A percentile compares a stretch with the other conserved stretches of the same genome.
Conservation (phyloP, 1,140 invertebrate species). For the Rhagoletis pomonella region DNA sequence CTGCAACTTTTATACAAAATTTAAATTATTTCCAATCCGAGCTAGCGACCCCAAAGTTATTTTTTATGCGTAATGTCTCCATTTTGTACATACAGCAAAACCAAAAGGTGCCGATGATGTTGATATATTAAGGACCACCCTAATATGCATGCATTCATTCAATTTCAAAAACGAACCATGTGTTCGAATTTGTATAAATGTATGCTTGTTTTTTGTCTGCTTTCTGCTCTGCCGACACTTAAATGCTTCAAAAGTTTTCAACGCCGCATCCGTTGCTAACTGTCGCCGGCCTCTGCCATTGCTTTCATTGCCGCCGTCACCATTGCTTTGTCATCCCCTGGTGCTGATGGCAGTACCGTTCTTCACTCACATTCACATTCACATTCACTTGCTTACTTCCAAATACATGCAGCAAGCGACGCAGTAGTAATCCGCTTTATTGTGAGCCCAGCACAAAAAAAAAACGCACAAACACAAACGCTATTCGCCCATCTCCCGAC, state of each 20-base stretch:
- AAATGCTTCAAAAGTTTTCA: constrained; percentile 44
- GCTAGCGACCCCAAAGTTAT: no score
- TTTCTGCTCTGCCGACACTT: neutral
- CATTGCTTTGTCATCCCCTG: neutral
- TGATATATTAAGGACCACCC: no score
- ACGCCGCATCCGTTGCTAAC: constrained; percentile 2
- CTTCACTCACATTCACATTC: neutral
- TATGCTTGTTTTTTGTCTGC: neutral
- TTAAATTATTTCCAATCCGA: no score
- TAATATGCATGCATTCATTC: neutral
- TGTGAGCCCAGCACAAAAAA: no score
- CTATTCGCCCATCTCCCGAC: neutral
- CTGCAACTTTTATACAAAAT: no score
- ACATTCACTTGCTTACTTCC: neutral
- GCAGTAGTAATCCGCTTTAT: neutral
- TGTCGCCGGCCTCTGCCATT: neutral
- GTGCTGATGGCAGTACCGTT: neutral
- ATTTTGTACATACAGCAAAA: no score
- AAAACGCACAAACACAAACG: no score
- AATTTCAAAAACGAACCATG: neutral
- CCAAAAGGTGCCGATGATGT: no score
- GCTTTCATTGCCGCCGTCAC: neutral
- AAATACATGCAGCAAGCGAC: neutral
- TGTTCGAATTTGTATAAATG: neutral
- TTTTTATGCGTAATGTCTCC: no score